Evolutionary conservation across 2,888 invertebrate genomes (phyloP).

Genomic region (Acanthosepion pharaonis): DNA sequence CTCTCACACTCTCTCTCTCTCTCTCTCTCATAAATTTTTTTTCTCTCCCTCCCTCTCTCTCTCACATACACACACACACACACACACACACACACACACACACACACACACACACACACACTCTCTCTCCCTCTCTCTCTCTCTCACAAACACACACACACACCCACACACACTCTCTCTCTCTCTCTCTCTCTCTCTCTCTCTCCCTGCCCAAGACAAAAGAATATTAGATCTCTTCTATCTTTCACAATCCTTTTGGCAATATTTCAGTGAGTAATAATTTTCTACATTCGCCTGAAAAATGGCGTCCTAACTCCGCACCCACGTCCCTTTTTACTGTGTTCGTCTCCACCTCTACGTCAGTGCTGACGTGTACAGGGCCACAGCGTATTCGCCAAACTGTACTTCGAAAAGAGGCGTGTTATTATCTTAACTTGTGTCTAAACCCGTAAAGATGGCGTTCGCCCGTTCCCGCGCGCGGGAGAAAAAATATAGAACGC

Average conservation of each 20-base stretch:
- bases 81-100: background rate
- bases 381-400: background rate
- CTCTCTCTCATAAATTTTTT: too few species aligned
- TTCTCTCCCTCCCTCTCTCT: background rate
- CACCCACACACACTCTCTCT: rapidly evolving
- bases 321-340: too few species aligned
- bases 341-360: background rate
- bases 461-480: background rate
- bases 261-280: background rate
- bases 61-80: background rate
- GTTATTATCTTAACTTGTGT: background rate
- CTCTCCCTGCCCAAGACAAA: background rate
- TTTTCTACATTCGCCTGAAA: background rate
- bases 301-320: background rate
- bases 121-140: background rate
- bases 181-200: background rate
- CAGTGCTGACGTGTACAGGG: background rate
- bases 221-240: background rate
- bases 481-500: background rate
- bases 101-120: background rate
- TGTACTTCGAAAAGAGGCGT: background rate
- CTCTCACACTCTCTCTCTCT: background rate
- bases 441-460: background rate
- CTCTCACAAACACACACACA: background rate
- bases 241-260: background rate